These are phyloP conservation scores for Phrynosoma platyrhinos DNA, from an alignment of 2,113 vertebrate genomes.

Conservation along the genomic window DNA sequence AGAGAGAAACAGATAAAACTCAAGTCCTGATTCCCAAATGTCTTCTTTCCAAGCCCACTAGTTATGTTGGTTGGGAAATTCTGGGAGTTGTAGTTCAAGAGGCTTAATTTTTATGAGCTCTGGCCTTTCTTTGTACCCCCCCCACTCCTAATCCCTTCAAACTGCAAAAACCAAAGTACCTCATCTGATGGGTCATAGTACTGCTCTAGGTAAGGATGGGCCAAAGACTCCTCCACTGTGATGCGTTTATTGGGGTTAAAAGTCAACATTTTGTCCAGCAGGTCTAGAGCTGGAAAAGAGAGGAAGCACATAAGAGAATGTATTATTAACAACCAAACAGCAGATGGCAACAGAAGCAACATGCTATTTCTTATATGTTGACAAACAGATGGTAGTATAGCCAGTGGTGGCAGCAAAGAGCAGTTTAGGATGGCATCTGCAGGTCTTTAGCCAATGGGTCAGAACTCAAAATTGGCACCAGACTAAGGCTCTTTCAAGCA, in stretches of 20 bases:
- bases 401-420: background rate
- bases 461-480: background rate
- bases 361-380: background rate
- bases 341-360: background rate
- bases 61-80: slow-evolving; percentile 41
- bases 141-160: background rate
- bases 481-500: no score
- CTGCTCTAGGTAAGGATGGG: slow-evolving; percentile 91
- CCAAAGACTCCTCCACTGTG: slow-evolving; percentile 89
- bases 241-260: slow-evolving; percentile 92
- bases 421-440: background rate
- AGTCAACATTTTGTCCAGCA: slow-evolving; percentile 90
- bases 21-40: slow-evolving; percentile 54
- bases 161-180: slow-evolving; percentile 66
- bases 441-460: background rate
- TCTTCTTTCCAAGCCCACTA: slow-evolving; percentile 60
- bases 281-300: slow-evolving; percentile 84
- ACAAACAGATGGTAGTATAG: slow-evolving; percentile 38
- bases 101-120: slow-evolving; percentile 10
- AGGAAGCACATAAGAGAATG: slow-evolving; percentile 63
- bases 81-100: no score
- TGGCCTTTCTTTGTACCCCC: slow-evolving; percentile 76
- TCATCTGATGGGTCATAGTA: slow-evolving; percentile 92
- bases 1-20: slow-evolving; percentile 5
- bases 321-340: background rate